Evolutionary conservation across 2,113 vertebrate genomes (phyloP).

Genomic region (Galemys pyrenaicus): DNA sequence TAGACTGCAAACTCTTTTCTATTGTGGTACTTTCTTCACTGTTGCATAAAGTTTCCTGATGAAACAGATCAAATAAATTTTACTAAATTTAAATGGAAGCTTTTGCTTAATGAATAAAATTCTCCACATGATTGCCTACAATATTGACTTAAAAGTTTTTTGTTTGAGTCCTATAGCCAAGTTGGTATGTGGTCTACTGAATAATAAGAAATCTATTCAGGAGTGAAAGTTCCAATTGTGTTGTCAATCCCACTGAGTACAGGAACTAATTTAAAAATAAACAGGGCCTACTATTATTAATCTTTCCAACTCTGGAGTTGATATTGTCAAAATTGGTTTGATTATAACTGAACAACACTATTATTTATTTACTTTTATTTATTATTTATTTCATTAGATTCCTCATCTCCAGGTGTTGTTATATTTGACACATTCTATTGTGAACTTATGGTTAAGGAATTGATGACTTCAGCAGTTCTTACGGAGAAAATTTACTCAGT

Average conservation of each 20-base stretch:
- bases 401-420: neutral
- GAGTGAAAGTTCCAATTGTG: neutral
- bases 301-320: neutral
- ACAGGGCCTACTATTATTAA: neutral
- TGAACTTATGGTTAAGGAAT: neutral
- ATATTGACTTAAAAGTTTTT: neutral
- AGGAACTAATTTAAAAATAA: neutral
- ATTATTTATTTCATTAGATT: neutral
- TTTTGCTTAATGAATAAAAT: neutral
- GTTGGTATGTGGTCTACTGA: neutral
- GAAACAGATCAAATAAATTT: neutral
- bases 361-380: neutral
- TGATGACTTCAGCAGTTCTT: neutral
- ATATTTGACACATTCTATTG: neutral
- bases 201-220: neutral
- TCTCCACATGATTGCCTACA: neutral
- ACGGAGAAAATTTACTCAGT: neutral
- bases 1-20: neutral
- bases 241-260: neutral
- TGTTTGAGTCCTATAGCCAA: accelerated
- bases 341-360: neutral
- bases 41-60: neutral
- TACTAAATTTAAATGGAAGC: neutral
- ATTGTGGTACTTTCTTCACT: neutral
- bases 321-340: neutral